Base-by-base conservation (phyloP, 2,113 vertebrate species). In the Mesoclemmys tuberculata region DNA sequence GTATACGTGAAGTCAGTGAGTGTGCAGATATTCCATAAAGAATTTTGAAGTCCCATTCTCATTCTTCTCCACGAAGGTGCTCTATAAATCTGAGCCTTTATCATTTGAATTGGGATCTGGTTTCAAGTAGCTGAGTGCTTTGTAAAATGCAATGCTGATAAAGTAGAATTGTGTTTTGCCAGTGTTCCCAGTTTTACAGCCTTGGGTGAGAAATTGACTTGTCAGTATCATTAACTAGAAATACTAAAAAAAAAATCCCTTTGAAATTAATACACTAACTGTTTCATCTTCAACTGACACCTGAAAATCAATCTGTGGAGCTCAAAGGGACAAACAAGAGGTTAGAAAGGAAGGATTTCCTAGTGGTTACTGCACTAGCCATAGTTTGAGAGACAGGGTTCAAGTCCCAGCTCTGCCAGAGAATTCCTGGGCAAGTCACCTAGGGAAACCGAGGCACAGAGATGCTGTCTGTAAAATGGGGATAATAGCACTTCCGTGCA, bases 211-310 rank as follows among this genome's bases (percentile, higher is more conserved):
- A 87, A 91, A 90, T 0, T 1, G n/a, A 80, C 58, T 58, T 5
- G 0, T 58, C 29, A 1, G 1, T 82, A 0, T 0, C 21, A 77
- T 84, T 85, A 93, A 88, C 85, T 88, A 81, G 84, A 87, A 90
- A 58, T 0, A 0, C 64, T 96, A 86, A 84, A 48, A 88, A 96
- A 86, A 88, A 75, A 77, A 94, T 91, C 92, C 80, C 89, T 94
- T 96, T 97, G 94, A 93, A 95, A 96, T 93, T 83, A 94, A 29
- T 84, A 94, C 92, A 88, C 91, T 97, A 96, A 96, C 92, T 95
- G 93, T 18, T 93, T 95, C 88, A 85, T 89, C 91, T 85, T 58
- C 19, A 0, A 0, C 87, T 94, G 92, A 80, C 90, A 85, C 88
- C 92, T 83, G 64, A 78, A 89, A 90, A 94, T 94, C 29, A 0